Evolutionary conservation across 2,113 vertebrate species (phyloP), one percentile per base, ranked within the genome.

Genomic region (Myiozetetes cayanensis): DNA sequence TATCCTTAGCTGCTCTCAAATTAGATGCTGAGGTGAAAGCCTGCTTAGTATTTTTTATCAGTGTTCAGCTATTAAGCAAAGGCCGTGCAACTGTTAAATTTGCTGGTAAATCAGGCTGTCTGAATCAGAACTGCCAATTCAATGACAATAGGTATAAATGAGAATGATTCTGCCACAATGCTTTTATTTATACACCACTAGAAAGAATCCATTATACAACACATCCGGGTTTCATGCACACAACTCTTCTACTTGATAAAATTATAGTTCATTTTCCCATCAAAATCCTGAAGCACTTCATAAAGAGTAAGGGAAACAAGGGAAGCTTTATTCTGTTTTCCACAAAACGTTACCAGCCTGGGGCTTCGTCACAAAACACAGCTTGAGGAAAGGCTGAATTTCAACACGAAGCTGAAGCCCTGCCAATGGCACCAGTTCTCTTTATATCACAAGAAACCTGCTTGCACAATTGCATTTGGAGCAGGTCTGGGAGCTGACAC

Each of bases 231-330:
- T 87, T 85, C 90, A 73, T 49, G 70, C 35, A 68, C 30, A 50
- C 78, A 95, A 92, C 79, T 68, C 24, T 86, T 82, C 76, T 93
- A 46, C 79, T 68, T 87, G 93, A 96, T 90, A 93, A 97, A 97
- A 94, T 55, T 85, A 74, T 66, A 73, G 73, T 46, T 90, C 56
- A 72, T 95, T 95, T 96, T 89, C 93, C 79, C 90, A 81, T 96
- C 94, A 96, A 90, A 96, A 96, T 90, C 77, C 49, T 73, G 73
- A 96, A 89, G 73, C 76, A 76, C 93, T 96, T 96, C 88, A 90
- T 94, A 87, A 95, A 94, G 56, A 92, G 16, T 23, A 78, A 50
- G 25, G 73, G 83, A 90, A 97, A 96, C 93, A 96, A 97, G 88
- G 55, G 80, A 78, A 96, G 93, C 92, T 70, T 96, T 96, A 96